These are phyloP conservation scores for Hypotaenidia philippensis DNA, from an alignment of 2,797 vertebrate species.

Conservation along the genomic window DNA sequence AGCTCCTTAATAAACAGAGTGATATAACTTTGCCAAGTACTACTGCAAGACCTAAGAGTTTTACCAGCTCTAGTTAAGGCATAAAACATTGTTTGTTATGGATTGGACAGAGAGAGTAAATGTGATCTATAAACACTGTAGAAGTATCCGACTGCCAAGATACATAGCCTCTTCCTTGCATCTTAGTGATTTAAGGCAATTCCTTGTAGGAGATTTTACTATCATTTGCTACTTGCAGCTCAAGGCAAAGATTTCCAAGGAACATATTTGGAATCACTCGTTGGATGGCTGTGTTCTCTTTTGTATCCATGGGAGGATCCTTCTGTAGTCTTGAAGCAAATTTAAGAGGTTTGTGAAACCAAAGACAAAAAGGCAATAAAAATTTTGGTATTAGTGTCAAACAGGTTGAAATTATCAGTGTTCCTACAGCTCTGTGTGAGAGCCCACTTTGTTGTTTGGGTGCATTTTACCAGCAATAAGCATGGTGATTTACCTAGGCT, in stretches of 20 bases:
- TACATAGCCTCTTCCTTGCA: background rate
- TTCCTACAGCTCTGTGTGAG: background rate
- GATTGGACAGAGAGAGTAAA: background rate
- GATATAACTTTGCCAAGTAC: background rate
- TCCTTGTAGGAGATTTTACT: background rate
- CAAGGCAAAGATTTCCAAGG: background rate
- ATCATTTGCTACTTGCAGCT: background rate
- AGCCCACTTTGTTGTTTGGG: background rate
- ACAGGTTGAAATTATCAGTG: background rate
- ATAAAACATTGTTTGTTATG: background rate
- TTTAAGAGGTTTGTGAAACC: background rate
- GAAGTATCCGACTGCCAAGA: background rate
- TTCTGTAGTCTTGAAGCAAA: background rate
- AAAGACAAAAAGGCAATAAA: background rate
- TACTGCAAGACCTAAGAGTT: rapidly evolving
- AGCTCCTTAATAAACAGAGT: background rate
- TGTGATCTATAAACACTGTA: background rate
- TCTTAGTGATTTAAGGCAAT: background rate
- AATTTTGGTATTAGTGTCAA: background rate
- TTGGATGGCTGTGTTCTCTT: background rate
- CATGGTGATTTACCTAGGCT: background rate
- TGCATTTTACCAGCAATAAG: background rate
- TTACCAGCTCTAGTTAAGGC: background rate
- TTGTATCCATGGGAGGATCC: background rate
- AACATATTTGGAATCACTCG: background rate